Percentiles rank a stretch among this genome's conserved stretches.
Evolutionary conservation across 1,140 invertebrate species (phyloP).

Genomic region (Pararge aegeria): DNA sequence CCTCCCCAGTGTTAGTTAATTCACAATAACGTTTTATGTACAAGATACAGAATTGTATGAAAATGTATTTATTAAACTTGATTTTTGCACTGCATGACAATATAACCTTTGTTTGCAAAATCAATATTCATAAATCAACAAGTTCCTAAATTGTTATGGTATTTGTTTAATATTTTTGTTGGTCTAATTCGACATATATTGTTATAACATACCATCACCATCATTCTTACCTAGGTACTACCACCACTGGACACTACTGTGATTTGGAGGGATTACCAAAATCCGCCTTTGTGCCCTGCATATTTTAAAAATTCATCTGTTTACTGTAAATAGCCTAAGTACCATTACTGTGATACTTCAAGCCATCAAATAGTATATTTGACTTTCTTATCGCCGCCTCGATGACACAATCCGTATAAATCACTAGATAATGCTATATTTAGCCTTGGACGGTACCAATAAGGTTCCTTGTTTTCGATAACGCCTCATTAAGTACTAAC

Average conservation of each 20-base stretch:
- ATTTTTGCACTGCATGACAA: neutral
- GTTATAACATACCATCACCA: too few species aligned
- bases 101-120: constrained; percentile 2
- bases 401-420: constrained; percentile 12
- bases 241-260: too few species aligned
- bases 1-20: too few species aligned
- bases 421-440: constrained; percentile 10
- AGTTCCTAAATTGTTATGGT: constrained; percentile 1
- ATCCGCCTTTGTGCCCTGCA: too few species aligned
- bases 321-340: too few species aligned
- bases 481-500: constrained; percentile 5
- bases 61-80: neutral
- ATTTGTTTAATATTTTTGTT: neutral
- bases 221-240: too few species aligned
- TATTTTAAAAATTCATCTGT: too few species aligned
- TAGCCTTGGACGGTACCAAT: constrained; percentile 12
- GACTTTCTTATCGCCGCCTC: constrained; percentile 1
- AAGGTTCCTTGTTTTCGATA: constrained; percentile 18
- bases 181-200: too few species aligned
- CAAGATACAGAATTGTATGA: constrained; percentile 4
- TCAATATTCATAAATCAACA: constrained; percentile 14
- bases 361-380: neutral
- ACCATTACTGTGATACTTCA: too few species aligned
- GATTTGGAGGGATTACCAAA: too few species aligned
- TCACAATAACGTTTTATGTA: too few species aligned